Conservation (phyloP, 2,113 vertebrate species). For the Anguilla rostrata region DNA sequence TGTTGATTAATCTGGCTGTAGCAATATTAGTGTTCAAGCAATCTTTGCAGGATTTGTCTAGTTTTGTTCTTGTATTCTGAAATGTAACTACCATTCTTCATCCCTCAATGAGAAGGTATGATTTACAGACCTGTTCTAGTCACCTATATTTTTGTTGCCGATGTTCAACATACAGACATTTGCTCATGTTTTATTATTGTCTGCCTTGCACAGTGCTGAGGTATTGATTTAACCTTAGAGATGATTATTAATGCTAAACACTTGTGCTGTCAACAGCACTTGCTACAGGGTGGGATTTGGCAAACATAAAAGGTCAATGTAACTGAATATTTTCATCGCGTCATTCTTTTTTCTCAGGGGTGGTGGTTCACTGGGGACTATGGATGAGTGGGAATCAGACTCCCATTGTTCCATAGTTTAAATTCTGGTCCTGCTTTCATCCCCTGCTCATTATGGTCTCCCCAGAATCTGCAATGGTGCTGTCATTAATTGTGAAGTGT, state of each 20-base stretch:
- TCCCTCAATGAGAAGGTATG: background rate
- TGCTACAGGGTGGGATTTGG: background rate
- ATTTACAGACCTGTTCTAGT: background rate
- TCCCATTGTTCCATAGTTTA: background rate
- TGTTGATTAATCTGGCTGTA: background rate
- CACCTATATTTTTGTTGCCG: background rate
- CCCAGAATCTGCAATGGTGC: background rate
- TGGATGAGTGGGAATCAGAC: background rate
- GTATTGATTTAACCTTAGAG: slow-evolving; percentile 3
- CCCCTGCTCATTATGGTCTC: background rate
- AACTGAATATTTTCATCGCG: background rate
- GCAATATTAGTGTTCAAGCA: background rate
- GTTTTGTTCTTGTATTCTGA: background rate
- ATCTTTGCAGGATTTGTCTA: background rate
- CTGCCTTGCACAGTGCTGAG: background rate
- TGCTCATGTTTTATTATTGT: background rate
- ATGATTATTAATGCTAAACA: background rate
- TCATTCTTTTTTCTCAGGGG: background rate
- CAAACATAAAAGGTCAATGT: slow-evolving; percentile 8
- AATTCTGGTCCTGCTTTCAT: background rate
- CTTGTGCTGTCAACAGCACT: background rate
- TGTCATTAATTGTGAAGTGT: slow-evolving; percentile 8
- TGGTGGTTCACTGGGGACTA: background rate
- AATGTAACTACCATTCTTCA: background rate
- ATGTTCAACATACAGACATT: background rate